Evolutionary conservation across 1,140 invertebrate species (phyloP).

Genomic region (Aphelinus certus): DNA sequence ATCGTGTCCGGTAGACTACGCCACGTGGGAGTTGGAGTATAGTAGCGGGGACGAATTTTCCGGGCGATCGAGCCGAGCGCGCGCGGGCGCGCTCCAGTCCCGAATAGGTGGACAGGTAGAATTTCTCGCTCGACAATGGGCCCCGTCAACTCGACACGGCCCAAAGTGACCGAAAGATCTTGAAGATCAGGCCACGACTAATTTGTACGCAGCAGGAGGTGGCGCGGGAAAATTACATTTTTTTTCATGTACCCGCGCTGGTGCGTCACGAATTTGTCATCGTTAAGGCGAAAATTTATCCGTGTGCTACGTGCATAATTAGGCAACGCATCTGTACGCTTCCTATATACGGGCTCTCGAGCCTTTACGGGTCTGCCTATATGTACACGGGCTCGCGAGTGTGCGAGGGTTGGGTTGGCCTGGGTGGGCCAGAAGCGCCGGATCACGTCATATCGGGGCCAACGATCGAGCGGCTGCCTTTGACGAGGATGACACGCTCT

Average conservation of each 20-base stretch:
- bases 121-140: slow-evolving; percentile 8
- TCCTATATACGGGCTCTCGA: background rate
- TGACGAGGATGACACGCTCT: slow-evolving; percentile 55
- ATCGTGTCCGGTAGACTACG: slow-evolving; percentile 58
- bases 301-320: background rate
- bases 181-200: slow-evolving; percentile 8
- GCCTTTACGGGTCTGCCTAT: background rate
- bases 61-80: slow-evolving; percentile 49
- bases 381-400: background rate
- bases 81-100: background rate
- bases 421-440: slow-evolving; percentile 51
- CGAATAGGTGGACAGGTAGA: slow-evolving; percentile 7
- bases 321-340: too few relatives aligned
- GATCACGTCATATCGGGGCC: slow-evolving; percentile 52
- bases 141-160: slow-evolving; percentile 11
- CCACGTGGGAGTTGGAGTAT: slow-evolving; percentile 55
- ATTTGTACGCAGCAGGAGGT: slow-evolving; percentile 44
- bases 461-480: slow-evolving; percentile 50
- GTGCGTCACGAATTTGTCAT: slow-evolving; percentile 53
- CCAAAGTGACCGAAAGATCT: slow-evolving; percentile 43
- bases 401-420: slow-evolving; percentile 36
- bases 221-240: slow-evolving; percentile 55
- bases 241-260: slow-evolving; percentile 32
- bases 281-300: slow-evolving; percentile 46
- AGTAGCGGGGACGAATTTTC: slow-evolving; percentile 55